Percentiles rank a stretch among this genome's conserved stretches.
phyloP scores from a whole-genome alignment of 2,113 vertebrate species.

The Oryzias celebensis region DNA sequence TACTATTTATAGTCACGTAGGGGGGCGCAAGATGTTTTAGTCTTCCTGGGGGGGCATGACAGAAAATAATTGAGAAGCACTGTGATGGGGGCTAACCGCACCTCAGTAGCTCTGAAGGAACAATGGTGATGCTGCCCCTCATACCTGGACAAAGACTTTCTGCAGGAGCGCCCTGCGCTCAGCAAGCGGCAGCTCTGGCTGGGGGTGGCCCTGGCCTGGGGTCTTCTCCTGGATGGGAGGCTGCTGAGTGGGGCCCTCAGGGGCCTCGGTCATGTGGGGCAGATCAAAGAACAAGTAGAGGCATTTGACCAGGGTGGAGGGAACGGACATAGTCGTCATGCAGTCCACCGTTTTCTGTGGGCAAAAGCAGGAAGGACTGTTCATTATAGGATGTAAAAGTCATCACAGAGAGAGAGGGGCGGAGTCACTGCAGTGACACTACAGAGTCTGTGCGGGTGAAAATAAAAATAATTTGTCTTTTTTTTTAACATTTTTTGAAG shows the following conservation, averaged over 20 bases:
- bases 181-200: slow-evolving; percentile 90
- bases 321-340: slow-evolving; percentile 99
- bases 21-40: no score
- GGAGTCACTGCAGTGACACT: no score
- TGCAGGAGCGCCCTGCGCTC: slow-evolving; percentile 93
- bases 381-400: neutral
- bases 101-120: no score
- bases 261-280: slow-evolving; percentile 93
- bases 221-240: slow-evolving; percentile 60
- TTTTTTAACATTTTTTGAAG: no score
- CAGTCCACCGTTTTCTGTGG: slow-evolving; percentile 98
- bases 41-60: no score
- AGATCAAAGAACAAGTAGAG: slow-evolving; percentile 99
- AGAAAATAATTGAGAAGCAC: no score
- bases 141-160: slow-evolving; percentile 98
- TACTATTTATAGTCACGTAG: no score
- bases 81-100: no score
- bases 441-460: no score
- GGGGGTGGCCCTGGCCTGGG: slow-evolving; percentile 68
- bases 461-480: no score
- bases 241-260: slow-evolving; percentile 78
- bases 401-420: neutral
- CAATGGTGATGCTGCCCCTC: no score
- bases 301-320: slow-evolving; percentile 98
- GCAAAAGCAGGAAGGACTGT: neutral